phyloP scores from a whole-genome alignment of 2,888 invertebrate genomes.

The Zonitis immaculata region DNA sequence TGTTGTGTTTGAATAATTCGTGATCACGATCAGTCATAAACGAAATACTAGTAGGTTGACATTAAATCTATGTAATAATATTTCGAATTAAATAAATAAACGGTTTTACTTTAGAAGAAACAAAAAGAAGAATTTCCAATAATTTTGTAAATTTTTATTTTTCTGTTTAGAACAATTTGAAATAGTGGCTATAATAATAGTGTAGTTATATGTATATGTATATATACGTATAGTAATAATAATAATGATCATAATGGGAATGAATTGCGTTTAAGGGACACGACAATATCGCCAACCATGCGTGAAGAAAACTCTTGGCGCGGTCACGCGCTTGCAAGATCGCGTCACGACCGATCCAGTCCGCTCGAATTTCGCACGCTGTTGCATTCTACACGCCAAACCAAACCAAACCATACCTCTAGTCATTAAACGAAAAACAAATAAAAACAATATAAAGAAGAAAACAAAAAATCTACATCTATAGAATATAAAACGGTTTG shows the following conservation, averaged over 20 bases:
- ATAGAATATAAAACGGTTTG: not conserved
- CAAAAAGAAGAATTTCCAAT: too few species aligned
- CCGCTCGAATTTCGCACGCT: constrained; percentile 28
- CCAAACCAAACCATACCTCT: constrained; percentile 10
- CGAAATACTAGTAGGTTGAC: not conserved
- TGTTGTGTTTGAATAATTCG: constrained; percentile 19
- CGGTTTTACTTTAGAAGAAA: not conserved
- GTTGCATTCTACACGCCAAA: constrained; percentile 25
- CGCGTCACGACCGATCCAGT: constrained; percentile 32
- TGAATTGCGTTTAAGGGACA: constrained; percentile 23
- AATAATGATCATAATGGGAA: constrained; percentile 20
- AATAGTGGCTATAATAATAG: not conserved
- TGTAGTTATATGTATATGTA: too few species aligned
- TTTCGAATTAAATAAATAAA: not conserved
- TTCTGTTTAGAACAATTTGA: too few species aligned
- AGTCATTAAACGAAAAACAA: not conserved
- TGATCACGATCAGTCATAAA: constrained; percentile 12
- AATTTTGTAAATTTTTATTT: too few species aligned
- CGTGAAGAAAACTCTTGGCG: constrained; percentile 34
- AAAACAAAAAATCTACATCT: not conserved
- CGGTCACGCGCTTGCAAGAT: constrained; percentile 35
- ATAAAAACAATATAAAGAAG: not conserved
- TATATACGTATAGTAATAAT: constrained; percentile 16
- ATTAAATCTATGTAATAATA: not conserved
- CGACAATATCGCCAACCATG: constrained; percentile 32